A percentile compares a stretch with the other conserved stretches of the same genome.
Evolutionary conservation across 2,797 vertebrate species (phyloP).

Genomic region (Rhyacichthys aspro): DNA sequence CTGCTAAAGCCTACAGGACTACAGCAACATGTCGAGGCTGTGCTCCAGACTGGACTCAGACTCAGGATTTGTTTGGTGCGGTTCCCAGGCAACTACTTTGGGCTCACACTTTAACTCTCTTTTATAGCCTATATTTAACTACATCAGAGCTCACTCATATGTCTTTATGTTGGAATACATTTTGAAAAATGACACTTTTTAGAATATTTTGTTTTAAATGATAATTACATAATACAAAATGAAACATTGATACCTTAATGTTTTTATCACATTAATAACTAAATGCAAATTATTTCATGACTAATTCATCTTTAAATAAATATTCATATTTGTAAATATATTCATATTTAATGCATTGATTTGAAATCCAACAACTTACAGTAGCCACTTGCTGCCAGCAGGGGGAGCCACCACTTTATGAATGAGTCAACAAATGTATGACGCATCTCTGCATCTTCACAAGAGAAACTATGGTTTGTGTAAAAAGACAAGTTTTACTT

Average conservation of each 20-base stretch:
- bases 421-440: neutral
- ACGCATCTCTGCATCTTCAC: neutral
- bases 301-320: too few species aligned
- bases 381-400: constrained; percentile 10
- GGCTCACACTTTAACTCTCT: neutral
- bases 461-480: too few species aligned
- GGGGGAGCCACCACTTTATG: constrained; percentile 11
- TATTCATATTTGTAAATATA: too few species aligned
- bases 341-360: too few species aligned
- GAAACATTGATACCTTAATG: too few species aligned
- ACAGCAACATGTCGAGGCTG: neutral
- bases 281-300: too few species aligned
- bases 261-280: too few species aligned
- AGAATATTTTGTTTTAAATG: neutral
- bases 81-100: constrained; percentile 59
- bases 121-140: neutral
- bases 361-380: neutral
- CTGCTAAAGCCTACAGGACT: neutral
- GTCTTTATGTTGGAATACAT: neutral
- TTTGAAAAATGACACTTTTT: constrained; percentile 14
- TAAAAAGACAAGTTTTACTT: too few species aligned
- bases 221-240: neutral
- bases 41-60: constrained; percentile 18
- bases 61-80: constrained; percentile 49
- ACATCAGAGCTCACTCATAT: constrained; percentile 3